phyloP scores from a whole-genome alignment of 2,888 invertebrate species.

The Congeria kusceri region DNA sequence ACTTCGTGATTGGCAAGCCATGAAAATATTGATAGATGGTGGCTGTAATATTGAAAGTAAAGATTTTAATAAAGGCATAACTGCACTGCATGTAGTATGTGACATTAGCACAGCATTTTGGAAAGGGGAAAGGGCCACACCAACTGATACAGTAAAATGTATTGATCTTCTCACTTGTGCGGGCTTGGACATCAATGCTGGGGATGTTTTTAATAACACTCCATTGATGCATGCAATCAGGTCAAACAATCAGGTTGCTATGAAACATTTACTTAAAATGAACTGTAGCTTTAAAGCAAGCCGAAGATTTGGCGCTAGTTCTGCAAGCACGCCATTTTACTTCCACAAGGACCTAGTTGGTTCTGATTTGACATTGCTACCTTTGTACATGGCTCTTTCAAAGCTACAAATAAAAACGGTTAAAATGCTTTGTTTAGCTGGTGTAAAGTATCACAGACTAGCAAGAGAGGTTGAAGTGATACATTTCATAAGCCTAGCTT shows the following conservation, averaged over 20 bases:
- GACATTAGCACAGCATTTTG: slow-evolving; percentile 47
- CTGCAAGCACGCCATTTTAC: slow-evolving; percentile 21
- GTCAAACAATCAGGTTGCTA: slow-evolving; percentile 47
- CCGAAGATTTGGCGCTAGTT: background rate
- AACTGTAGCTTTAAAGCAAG: slow-evolving; percentile 50
- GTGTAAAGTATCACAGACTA: slow-evolving; percentile 43
- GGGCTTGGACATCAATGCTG: slow-evolving; percentile 53
- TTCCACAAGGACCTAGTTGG: slow-evolving; percentile 35
- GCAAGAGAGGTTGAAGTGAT: slow-evolving; percentile 44
- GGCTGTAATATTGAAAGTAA: slow-evolving; percentile 57
- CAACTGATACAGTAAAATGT: slow-evolving; percentile 41
- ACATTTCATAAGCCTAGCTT: slow-evolving; percentile 17
- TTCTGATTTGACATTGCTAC: slow-evolving; percentile 24
- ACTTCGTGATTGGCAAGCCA: slow-evolving; percentile 47
- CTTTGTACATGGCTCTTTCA: slow-evolving; percentile 56
- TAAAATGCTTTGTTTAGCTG: slow-evolving; percentile 45
- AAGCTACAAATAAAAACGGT: slow-evolving; percentile 44
- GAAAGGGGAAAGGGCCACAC: slow-evolving; percentile 48
- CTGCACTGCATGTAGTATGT: slow-evolving; percentile 47
- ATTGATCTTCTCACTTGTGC: slow-evolving; percentile 45
- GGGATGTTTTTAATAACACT: slow-evolving; percentile 52
- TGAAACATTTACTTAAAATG: slow-evolving; percentile 51
- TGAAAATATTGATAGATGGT: slow-evolving; percentile 50
- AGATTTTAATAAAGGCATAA: slow-evolving; percentile 41
- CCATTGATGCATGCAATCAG: slow-evolving; percentile 60